Conservation (phyloP, 2,888 invertebrate genomes). For the Meliscaeva auricollis region DNA sequence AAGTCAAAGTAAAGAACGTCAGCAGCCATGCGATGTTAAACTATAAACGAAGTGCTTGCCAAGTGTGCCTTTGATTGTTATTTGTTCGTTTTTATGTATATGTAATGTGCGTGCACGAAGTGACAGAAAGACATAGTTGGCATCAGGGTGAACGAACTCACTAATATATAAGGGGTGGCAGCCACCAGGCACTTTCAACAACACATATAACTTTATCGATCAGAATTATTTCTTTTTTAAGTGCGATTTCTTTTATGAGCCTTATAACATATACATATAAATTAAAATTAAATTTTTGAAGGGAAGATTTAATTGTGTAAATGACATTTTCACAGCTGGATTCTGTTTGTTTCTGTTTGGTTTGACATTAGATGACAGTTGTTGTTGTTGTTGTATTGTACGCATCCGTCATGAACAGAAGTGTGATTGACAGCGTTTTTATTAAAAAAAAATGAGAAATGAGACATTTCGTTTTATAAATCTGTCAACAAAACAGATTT, state of each 20-base stretch:
- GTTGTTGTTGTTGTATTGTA: background rate
- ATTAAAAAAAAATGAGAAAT: no score
- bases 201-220: constrained; percentile 18
- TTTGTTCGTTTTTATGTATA: background rate
- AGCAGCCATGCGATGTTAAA: constrained; percentile 64
- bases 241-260: background rate
- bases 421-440: no score
- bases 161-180: constrained; percentile 17
- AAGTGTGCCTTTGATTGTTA: constrained; percentile 41
- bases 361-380: constrained; percentile 13
- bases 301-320: constrained; percentile 8
- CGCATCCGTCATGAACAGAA: background rate
- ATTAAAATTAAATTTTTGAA: background rate
- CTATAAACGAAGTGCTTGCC: constrained; percentile 47
- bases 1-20: constrained; percentile 25
- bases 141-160: constrained; percentile 38
- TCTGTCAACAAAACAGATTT: no score
- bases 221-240: background rate
- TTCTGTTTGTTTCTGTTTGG: constrained; percentile 10
- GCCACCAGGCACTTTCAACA: background rate
- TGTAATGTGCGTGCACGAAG: constrained; percentile 25
- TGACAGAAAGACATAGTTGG: constrained; percentile 21
- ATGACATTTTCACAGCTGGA: constrained; percentile 28
- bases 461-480: no score
- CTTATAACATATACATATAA: no score